Percentiles rank a stretch among this genome's conserved stretches.
These are phyloP conservation scores for Caligus rogercresseyi DNA, from an alignment of 1,140 invertebrate genomes.

Conservation along the genomic window DNA sequence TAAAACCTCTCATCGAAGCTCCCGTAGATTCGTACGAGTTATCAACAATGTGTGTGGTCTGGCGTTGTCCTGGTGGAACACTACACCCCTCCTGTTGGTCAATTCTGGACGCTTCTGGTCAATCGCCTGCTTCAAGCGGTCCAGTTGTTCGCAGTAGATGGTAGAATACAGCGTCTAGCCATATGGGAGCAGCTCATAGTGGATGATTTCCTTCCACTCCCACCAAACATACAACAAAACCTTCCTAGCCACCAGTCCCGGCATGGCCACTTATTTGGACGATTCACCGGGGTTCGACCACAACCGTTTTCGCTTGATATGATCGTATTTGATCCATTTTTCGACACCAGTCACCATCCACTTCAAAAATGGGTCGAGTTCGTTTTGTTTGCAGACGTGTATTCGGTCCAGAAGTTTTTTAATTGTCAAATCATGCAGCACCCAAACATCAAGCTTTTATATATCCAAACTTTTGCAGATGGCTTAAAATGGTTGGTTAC, in stretches of 20 bases:
- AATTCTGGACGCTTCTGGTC: background rate
- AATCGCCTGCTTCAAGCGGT: background rate
- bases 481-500: background rate
- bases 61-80: background rate
- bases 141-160: background rate
- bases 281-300: background rate
- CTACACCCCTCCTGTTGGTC: background rate
- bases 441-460: background rate
- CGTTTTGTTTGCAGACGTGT: background rate
- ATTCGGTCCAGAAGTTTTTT: background rate
- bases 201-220: background rate
- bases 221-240: background rate
- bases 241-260: background rate
- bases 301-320: background rate
- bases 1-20: background rate
- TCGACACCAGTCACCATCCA: background rate
- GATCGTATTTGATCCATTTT: background rate
- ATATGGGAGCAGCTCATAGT: background rate
- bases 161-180: background rate
- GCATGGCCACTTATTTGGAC: background rate
- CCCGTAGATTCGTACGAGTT: background rate
- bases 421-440: background rate
- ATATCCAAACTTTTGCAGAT: background rate
- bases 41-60: background rate
- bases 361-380: background rate